phyloP scores from a whole-genome alignment of 1,140 invertebrate species.

The Grapholita molesta region DNA sequence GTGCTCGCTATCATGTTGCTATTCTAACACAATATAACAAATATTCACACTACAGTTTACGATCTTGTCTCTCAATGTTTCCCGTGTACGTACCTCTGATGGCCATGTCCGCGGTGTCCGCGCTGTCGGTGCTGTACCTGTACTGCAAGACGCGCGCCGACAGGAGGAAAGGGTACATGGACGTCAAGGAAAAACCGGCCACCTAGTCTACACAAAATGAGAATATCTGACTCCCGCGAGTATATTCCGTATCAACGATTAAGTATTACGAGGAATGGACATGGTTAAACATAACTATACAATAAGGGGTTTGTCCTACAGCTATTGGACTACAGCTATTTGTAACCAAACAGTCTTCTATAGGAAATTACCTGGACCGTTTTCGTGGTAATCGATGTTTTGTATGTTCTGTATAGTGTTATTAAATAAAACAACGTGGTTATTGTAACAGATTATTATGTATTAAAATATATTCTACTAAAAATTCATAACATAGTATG shows the following conservation, averaged over 20 bases:
- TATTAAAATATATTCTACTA: conserved; percentile 68
- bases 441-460: conserved; percentile 56
- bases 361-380: no score
- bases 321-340: no score
- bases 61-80: no score
- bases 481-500: conserved; percentile 71
- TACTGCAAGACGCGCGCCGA: conserved; percentile 51
- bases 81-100: conserved; percentile 54
- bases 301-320: no score
- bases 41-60: no score
- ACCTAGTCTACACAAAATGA: background rate
- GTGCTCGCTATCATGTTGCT: no score
- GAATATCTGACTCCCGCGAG: no score
- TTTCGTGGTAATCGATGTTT: background rate
- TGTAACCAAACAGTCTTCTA: no score
- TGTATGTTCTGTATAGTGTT: conserved; percentile 2
- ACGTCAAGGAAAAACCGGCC: conserved; percentile 57
- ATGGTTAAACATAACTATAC: no score
- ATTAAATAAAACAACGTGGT: conserved; percentile 35
- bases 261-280: no score
- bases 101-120: conserved; percentile 56
- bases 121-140: conserved; percentile 54
- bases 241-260: no score
- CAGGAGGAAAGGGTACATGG: conserved; percentile 58
- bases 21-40: no score